phyloP scores from a whole-genome alignment of 2,113 vertebrate species.

The Grammomys dolichurus region DNA sequence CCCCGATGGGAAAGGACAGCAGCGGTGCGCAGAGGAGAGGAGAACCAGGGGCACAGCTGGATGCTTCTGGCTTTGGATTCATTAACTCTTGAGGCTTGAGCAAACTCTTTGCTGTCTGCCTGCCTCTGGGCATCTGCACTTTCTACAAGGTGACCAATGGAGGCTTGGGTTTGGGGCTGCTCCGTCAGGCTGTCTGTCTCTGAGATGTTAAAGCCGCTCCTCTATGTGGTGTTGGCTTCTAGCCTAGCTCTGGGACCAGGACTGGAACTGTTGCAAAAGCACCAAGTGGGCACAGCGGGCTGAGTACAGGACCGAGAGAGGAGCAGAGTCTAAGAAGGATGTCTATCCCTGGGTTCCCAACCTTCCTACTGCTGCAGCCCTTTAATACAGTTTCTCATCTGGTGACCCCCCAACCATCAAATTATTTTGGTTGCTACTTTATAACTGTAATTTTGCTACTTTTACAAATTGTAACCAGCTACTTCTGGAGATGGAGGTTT shows the following conservation, averaged over 20 bases:
- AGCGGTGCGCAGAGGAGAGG: accelerated
- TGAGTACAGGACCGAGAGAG: neutral
- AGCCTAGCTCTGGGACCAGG: neutral
- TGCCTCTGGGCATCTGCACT: neutral
- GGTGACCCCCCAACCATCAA: neutral
- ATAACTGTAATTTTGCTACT: neutral
- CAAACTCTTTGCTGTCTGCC: neutral
- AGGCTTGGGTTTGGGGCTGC: neutral
- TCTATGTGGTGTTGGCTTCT: neutral
- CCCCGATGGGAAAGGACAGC: accelerated
- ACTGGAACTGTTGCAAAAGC: neutral
- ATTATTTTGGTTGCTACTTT: neutral
- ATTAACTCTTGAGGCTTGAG: too few relatives aligned
- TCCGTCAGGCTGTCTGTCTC: too few relatives aligned
- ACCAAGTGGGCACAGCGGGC: neutral
- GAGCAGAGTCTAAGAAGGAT: neutral
- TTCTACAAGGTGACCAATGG: accelerated
- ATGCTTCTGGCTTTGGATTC: neutral
- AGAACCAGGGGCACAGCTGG: accelerated
- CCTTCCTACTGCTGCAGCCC: neutral
- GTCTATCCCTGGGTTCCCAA: neutral
- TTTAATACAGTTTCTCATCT: neutral
- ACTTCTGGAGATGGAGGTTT: neutral
- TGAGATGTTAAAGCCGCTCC: neutral
- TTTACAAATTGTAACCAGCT: neutral